Percentiles rank a stretch among this genome's conserved stretches.
These are phyloP conservation scores for Panonychus citri DNA, from an alignment of 1,140 invertebrate genomes.

Conservation along the genomic window DNA sequence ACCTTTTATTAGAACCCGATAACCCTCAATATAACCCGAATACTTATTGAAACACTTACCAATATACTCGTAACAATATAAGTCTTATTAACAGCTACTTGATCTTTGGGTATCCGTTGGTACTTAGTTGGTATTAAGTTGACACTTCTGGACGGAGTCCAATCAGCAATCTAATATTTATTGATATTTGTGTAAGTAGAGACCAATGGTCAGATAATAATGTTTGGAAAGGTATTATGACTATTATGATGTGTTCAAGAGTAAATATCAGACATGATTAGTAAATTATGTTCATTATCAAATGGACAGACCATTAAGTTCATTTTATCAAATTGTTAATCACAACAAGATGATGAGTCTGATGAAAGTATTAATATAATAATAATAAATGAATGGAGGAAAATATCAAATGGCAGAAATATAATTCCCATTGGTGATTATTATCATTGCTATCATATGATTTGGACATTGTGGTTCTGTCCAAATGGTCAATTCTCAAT, in stretches of 20 bases:
- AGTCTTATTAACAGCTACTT: conserved; percentile 51
- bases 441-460: too few species aligned
- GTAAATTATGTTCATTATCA: background rate
- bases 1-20: background rate
- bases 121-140: conserved; percentile 50
- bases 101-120: conserved; percentile 37
- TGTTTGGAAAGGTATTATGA: background rate
- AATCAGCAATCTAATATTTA: conserved; percentile 51
- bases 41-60: background rate
- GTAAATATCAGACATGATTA: background rate
- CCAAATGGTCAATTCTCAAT: too few species aligned
- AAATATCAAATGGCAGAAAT: too few species aligned
- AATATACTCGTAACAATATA: conserved; percentile 73
- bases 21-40: background rate
- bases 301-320: background rate
- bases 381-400: too few species aligned
- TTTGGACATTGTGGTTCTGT: too few species aligned
- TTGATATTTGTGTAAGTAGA: background rate
- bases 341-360: too few species aligned
- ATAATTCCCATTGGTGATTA: too few species aligned
- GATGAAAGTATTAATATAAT: too few species aligned
- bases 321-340: background rate
- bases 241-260: background rate
- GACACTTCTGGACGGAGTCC: conserved; percentile 59
- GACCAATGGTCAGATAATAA: background rate